Percentiles rank a stretch among this genome's conserved stretches.
These are phyloP conservation scores for Betta splendens DNA, from an alignment of 2,797 vertebrate genomes.

Conservation along the genomic window DNA sequence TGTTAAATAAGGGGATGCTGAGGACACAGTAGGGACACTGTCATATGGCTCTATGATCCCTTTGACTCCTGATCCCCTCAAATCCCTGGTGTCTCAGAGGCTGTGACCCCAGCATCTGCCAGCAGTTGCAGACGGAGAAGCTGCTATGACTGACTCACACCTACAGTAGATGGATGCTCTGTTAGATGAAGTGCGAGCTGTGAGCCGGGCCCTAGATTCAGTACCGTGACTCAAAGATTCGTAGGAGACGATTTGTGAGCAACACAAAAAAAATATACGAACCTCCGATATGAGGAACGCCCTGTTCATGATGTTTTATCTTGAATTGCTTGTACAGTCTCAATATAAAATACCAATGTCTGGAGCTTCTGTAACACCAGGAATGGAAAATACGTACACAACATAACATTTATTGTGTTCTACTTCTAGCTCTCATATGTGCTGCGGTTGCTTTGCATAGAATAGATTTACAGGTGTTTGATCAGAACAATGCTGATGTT, in stretches of 20 bases:
- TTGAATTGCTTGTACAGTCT: constrained; percentile 2
- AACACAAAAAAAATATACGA: constrained; percentile 14
- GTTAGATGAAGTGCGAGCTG: constrained; percentile 38
- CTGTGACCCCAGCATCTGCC: constrained; percentile 66
- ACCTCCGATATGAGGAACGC: constrained; percentile 19
- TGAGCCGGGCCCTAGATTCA: constrained; percentile 18
- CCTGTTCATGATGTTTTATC: constrained; percentile 17
- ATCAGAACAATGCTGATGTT: not conserved
- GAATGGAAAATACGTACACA: no score
- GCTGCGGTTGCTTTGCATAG: no score
- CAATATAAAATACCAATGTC: no score
- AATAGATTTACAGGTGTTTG: no score
- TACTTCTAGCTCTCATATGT: no score
- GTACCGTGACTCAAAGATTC: constrained; percentile 28
- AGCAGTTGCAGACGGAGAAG: constrained; percentile 40
- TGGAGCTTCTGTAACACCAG: no score
- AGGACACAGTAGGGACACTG: constrained; percentile 40
- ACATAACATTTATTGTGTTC: no score
- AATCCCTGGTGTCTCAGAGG: constrained; percentile 56
- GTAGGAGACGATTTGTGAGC: constrained; percentile 37
- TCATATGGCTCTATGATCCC: constrained; percentile 56
- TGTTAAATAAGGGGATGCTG: constrained; percentile 17
- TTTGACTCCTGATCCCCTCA: constrained; percentile 62
- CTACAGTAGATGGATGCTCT: constrained; percentile 66
- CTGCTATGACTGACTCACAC: constrained; percentile 49